Conservation (phyloP, 2,113 vertebrate genomes). For the Pardalotus punctatus region DNA sequence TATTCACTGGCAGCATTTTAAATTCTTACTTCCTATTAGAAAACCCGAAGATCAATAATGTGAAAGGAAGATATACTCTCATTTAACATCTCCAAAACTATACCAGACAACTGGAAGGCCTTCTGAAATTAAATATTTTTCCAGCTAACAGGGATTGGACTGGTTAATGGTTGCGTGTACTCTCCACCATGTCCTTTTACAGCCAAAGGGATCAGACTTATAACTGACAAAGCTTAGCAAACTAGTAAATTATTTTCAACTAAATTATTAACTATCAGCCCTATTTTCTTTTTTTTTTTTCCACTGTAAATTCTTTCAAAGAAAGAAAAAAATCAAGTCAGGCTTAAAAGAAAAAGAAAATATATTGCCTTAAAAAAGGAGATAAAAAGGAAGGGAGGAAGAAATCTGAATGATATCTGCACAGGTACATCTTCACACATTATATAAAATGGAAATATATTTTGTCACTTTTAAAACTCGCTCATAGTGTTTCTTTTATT, state of each 20-base stretch:
- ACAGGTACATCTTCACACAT: neutral
- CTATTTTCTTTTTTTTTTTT: neutral
- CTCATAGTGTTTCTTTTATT: neutral
- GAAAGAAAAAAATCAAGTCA: neutral
- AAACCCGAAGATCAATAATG: slow-evolving; percentile 13
- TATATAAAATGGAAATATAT: neutral
- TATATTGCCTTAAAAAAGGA: neutral
- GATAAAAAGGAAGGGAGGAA: neutral
- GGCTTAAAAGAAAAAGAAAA: neutral
- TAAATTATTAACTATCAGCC: neutral
- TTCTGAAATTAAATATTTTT: neutral
- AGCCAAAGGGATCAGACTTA: neutral
- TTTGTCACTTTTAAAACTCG: neutral
- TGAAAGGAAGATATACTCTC: neutral
- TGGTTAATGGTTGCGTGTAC: neutral
- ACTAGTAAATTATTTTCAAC: neutral
- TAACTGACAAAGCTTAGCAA: neutral
- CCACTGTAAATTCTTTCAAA: neutral
- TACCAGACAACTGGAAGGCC: neutral
- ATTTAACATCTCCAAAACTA: neutral
- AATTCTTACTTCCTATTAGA: slow-evolving; percentile 4
- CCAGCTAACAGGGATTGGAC: neutral
- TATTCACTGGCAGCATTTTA: neutral
- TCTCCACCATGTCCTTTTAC: neutral
- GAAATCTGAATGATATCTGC: neutral